Percentiles rank a stretch among this genome's conserved stretches.
These are phyloP conservation scores for Perca flavescens DNA, from an alignment of 2,113 vertebrate species.

Conservation along the genomic window DNA sequence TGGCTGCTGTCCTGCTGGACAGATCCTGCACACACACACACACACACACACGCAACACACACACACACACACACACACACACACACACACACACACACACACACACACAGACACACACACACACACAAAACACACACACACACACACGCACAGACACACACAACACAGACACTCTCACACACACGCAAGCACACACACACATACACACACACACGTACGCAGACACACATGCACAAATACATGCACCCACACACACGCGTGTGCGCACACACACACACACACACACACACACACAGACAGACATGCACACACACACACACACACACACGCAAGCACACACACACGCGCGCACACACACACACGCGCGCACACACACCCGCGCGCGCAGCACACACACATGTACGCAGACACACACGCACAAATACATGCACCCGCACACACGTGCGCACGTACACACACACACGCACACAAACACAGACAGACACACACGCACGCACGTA, in stretches of 20 bases:
- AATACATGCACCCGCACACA: conserved; percentile 16
- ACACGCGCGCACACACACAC: not conserved
- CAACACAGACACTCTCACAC: conserved; percentile 10
- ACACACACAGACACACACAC: conserved; percentile 7
- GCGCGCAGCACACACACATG: conserved; percentile 5
- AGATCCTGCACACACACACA: conserved; percentile 57
- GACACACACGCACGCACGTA: conserved; percentile 2
- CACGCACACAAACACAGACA: not conserved
- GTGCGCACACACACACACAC: not conserved
- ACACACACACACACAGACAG: not conserved
- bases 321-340: not conserved
- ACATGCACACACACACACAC: not conserved
- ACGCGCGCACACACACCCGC: conserved; percentile 11
- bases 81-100: conserved; percentile 1
- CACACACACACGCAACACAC: conserved; percentile 7
- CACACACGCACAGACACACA: conserved; percentile 29
- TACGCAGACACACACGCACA: not conserved
- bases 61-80: conserved; percentile 15
- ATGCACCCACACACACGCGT: conserved; percentile 10
- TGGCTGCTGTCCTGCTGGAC: conserved; percentile 41
- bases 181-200: conserved; percentile 4
- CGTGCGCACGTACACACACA: conserved; percentile 2
- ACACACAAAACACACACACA: conserved; percentile 20
- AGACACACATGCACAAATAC: conserved; percentile 13
- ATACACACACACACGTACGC: conserved; percentile 31